These are phyloP conservation scores for Himalopsyche kuldschensis DNA, from an alignment of 2,888 invertebrate genomes.

Conservation along the genomic window DNA sequence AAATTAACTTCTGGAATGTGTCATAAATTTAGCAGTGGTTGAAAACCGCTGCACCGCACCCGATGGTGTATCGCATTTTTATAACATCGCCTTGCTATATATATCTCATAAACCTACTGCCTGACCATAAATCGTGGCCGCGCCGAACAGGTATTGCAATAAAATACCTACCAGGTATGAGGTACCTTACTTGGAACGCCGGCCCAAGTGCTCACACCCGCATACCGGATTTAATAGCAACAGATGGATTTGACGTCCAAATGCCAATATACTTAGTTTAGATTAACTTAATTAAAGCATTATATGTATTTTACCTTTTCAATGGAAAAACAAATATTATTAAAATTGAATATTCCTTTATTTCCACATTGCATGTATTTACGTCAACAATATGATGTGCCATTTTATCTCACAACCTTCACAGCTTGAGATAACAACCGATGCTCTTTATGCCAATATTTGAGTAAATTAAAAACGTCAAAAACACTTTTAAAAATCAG, in stretches of 20 bases:
- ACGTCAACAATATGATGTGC: too few relatives aligned
- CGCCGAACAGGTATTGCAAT: conserved; percentile 18
- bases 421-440: too few relatives aligned
- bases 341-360: too few relatives aligned
- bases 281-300: too few relatives aligned
- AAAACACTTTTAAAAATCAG: too few relatives aligned
- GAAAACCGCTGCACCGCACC: not conserved
- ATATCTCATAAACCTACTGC: conserved; percentile 12
- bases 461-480: too few relatives aligned
- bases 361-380: too few relatives aligned
- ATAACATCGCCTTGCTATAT: conserved; percentile 8
- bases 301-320: too few relatives aligned
- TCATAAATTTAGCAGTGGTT: not conserved
- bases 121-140: conserved; percentile 2
- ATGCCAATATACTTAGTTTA: not conserved
- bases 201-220: not conserved
- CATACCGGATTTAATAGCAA: not conserved
- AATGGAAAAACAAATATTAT: too few relatives aligned
- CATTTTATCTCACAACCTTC: too few relatives aligned
- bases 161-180: conserved; percentile 3
- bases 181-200: not conserved
- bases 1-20: not conserved
- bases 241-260: not conserved
- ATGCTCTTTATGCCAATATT: too few relatives aligned
- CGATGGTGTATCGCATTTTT: conserved; percentile 7